Evolutionary conservation across 2,113 vertebrate genomes (phyloP).

Genomic region (Prinia subflava): DNA sequence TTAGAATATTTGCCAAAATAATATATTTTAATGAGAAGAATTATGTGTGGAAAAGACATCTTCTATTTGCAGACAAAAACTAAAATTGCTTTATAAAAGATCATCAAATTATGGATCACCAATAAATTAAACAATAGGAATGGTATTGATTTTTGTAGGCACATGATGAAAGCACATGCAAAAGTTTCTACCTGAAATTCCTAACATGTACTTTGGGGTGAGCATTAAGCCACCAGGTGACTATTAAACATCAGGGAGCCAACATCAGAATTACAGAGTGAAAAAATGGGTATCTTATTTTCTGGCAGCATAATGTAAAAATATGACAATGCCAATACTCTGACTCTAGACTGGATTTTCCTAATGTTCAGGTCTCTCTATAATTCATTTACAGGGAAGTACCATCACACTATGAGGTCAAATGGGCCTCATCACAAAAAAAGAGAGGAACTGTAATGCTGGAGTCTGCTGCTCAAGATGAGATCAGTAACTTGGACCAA

Average conservation of each 20-base stretch:
- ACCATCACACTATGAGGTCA: not conserved
- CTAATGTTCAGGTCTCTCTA: not conserved
- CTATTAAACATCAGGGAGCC: not conserved
- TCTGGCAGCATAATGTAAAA: not conserved
- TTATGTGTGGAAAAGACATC: not conserved
- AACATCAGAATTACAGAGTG: not conserved
- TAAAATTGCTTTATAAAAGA: not conserved
- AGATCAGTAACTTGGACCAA: not conserved
- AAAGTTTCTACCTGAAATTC: not conserved
- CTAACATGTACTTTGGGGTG: not conserved
- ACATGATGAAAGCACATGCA: not conserved
- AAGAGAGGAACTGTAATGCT: not conserved
- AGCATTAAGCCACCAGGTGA: not conserved
- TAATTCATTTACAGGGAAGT: not conserved
- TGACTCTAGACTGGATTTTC: not conserved
- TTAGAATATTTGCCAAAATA: not conserved
- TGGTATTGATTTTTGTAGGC: not conserved
- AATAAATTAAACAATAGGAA: not conserved
- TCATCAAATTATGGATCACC: not conserved
- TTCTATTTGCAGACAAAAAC: not conserved
- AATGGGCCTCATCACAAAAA: not conserved
- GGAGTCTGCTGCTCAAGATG: not conserved
- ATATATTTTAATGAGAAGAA: not conserved
- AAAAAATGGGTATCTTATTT: not conserved
- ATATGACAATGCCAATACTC: not conserved